Conservation (phyloP, 2,888 invertebrate genomes). For the Abscondita cerata region DNA sequence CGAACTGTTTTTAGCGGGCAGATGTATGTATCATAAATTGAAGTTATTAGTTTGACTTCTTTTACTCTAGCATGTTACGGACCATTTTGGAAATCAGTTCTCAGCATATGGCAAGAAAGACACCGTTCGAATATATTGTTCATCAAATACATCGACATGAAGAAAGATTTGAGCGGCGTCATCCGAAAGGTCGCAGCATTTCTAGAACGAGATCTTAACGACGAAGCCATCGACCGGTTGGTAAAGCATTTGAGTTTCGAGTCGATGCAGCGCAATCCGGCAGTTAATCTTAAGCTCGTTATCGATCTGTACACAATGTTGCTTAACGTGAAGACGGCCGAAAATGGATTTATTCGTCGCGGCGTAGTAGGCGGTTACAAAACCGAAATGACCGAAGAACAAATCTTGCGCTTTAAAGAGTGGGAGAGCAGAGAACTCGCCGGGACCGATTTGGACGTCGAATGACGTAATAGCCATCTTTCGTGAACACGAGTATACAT, state of each 20-base stretch:
- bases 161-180: constrained; percentile 54
- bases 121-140: constrained; percentile 71
- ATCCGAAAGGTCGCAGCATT: constrained; percentile 40
- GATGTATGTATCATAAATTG: constrained; percentile 59
- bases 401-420: constrained; percentile 73
- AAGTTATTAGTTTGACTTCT: background rate
- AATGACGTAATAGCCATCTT: constrained; percentile 1
- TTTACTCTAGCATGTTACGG: constrained; percentile 65
- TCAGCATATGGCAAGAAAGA: constrained; percentile 71
- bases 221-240: constrained; percentile 42
- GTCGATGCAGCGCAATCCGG: constrained; percentile 65
- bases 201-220: constrained; percentile 43
- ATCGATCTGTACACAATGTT: background rate
- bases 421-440: constrained; percentile 70
- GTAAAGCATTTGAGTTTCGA: constrained; percentile 49
- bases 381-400: constrained; percentile 70
- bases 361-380: constrained; percentile 57
- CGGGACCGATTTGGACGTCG: constrained; percentile 61
- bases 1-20: constrained; percentile 71
- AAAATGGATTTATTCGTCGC: constrained; percentile 43
- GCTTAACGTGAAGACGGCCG: background rate
- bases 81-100: constrained; percentile 76
- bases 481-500: no score
- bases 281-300: constrained; percentile 59
- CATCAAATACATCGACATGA: constrained; percentile 77